phyloP scores from a whole-genome alignment of 2,797 vertebrate species.

The Parambassis ranga region DNA sequence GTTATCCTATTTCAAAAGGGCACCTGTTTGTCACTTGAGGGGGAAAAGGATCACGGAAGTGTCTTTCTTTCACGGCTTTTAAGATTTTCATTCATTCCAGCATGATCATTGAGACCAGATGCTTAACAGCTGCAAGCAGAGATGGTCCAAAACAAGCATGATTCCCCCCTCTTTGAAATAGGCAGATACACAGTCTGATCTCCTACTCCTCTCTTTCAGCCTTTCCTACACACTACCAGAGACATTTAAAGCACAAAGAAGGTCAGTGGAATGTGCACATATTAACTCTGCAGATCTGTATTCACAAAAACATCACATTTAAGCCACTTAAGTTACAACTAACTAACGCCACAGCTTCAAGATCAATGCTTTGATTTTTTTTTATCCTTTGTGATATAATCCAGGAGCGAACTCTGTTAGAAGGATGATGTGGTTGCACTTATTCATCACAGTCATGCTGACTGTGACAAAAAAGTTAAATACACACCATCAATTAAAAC shows the following conservation, averaged over 20 bases:
- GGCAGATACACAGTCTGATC: constrained; percentile 30
- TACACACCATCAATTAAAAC: background rate
- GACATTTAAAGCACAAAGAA: too few species aligned
- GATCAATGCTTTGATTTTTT: background rate
- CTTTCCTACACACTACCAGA: too few species aligned
- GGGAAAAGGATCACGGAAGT: constrained; percentile 47
- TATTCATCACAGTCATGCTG: constrained; percentile 4
- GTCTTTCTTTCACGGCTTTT: constrained; percentile 63
- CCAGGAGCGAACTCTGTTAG: background rate
- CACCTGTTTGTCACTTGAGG: constrained; percentile 74
- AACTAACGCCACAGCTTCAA: too few species aligned
- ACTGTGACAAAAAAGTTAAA: background rate
- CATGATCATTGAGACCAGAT: constrained; percentile 70
- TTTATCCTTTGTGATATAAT: background rate
- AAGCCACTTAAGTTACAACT: background rate
- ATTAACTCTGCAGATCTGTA: too few species aligned
- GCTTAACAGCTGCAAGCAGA: constrained; percentile 69
- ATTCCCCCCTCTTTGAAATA: constrained; percentile 44
- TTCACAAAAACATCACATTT: too few species aligned
- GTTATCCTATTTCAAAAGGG: constrained; percentile 70
- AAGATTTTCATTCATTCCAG: constrained; percentile 66
- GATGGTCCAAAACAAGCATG: constrained; percentile 54
- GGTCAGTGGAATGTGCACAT: too few species aligned
- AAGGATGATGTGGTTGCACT: background rate
- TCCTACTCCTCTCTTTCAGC: background rate